Base-by-base conservation (phyloP, 1,140 invertebrate genomes). In the Coelopa frigida region DNA sequence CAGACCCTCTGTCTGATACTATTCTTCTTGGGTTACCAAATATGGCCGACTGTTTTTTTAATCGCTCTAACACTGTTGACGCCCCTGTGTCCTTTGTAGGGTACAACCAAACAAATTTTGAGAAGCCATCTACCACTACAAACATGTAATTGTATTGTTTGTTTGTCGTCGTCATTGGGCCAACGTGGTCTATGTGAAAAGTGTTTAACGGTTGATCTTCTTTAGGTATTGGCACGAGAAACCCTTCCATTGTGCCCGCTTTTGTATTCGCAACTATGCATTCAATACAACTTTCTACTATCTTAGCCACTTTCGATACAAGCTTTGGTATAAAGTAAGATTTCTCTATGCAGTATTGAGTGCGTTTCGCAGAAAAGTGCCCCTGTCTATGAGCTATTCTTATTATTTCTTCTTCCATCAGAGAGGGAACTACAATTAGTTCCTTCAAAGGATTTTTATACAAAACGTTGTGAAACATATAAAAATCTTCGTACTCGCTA, bases 271-370 rank as follows among this genome's bases (percentile, higher is more conserved):
- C 44, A 7, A 68, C 39, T 26, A 71, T 51, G 33, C 69, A 70
- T n/a, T 41, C 27, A 5, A 71, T 38, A 45, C 70, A 71, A 27
- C 56, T 62, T 0, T 35, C 11, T 7, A 72, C 56, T 3, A 58
- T 15, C 21, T 56, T 50, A 45, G 58, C 47, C 5, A 70, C 56
- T 38, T 68, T 71, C 2, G 50, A 43, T 26, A 48, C 32, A 23
- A 72, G 10, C 4, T 70, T 60, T 5, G 58, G 43, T 32, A 73
- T 64, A 36, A 49, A 72, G 53, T 59, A 73, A 10, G 73, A 61
- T 53, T 57, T 55, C 15, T 45, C 51, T 2, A 73, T 56, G 4
- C 60, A 21, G 14, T 66, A 61, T 50, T 63, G 55, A 1, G 58
- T 72, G 47, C 73, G 73, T 20, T 38, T 53, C 2, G 58, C 46